Evolutionary conservation across 2,888 invertebrate species (phyloP).

Genomic region (Endomychus coccineus): DNA sequence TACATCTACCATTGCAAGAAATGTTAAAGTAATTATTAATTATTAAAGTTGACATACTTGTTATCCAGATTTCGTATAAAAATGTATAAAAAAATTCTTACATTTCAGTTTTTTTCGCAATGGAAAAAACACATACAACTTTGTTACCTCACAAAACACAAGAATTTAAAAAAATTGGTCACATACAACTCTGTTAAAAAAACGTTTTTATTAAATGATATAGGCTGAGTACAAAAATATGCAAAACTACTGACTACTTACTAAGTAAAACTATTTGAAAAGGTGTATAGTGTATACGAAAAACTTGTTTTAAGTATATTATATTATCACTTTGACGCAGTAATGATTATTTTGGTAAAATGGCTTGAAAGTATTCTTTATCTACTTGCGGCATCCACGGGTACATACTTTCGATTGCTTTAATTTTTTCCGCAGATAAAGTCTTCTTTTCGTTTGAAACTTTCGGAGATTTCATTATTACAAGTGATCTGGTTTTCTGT

Average conservation of each 20-base stretch:
- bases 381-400: conserved; percentile 10
- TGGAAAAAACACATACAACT: not conserved
- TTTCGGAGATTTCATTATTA: conserved; percentile 4
- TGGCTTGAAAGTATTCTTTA: conserved; percentile 2
- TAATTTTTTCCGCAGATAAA: conserved; percentile 11
- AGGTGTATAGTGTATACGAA: not conserved
- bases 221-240: too few relatives aligned
- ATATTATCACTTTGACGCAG: not conserved
- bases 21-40: not conserved
- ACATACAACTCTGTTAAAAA: conserved; percentile 1
- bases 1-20: conserved; percentile 1
- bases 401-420: conserved; percentile 15
- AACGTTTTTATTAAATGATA: conserved; percentile 3
- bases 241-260: too few relatives aligned
- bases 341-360: conserved; percentile 1
- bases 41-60: not conserved
- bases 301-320: not conserved
- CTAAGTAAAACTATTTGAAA: too few relatives aligned
- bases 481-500: not conserved
- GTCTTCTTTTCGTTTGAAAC: conserved; percentile 8
- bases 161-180: conserved; percentile 2
- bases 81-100: too few relatives aligned
- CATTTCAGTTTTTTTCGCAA: too few relatives aligned
- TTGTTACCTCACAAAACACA: not conserved
- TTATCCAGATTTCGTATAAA: not conserved